A percentile compares a stretch with the other conserved stretches of the same genome.
Conservation (phyloP, 2,113 vertebrate genomes). For the Chaetops frenatus region DNA sequence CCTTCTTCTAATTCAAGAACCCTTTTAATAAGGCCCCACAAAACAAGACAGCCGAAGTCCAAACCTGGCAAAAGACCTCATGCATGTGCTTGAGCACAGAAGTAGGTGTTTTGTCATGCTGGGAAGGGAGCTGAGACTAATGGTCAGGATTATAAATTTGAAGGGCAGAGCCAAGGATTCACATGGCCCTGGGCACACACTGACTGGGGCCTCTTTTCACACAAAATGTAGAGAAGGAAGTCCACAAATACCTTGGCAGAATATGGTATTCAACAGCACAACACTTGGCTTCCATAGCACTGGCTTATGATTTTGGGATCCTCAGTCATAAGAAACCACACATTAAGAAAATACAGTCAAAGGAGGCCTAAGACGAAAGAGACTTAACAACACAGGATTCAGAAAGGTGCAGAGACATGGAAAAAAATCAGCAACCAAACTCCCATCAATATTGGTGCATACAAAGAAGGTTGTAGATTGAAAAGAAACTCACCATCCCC, state of each 20-base stretch:
- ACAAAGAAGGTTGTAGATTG: background rate
- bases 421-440: background rate
- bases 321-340: background rate
- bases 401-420: background rate
- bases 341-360: background rate
- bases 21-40: background rate
- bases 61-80: background rate
- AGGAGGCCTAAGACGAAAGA: background rate
- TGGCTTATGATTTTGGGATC: background rate
- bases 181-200: background rate
- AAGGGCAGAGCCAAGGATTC: background rate
- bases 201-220: background rate
- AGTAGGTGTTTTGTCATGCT: background rate
- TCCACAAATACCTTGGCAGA: background rate
- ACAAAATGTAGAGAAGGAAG: background rate
- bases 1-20: background rate
- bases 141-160: background rate
- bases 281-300: background rate
- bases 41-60: background rate
- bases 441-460: accelerated
- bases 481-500: background rate
- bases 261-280: background rate
- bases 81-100: background rate
- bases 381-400: background rate
- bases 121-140: background rate